Percentiles rank a stretch among this genome's conserved stretches.
Conservation (phyloP, 2,113 vertebrate genomes). For the Xiphorhynchus elegans region DNA sequence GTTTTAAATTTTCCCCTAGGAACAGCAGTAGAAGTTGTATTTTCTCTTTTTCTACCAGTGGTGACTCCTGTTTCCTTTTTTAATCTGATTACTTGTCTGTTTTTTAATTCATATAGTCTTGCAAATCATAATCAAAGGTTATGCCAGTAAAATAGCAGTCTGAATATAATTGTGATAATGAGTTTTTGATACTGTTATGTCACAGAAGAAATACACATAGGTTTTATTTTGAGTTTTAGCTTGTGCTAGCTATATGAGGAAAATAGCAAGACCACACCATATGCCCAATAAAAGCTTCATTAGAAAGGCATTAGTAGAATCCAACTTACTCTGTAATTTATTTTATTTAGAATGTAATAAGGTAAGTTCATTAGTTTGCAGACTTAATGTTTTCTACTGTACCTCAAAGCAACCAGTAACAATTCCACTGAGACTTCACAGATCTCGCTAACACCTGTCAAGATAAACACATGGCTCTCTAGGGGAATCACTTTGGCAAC, state of each 20-base stretch:
- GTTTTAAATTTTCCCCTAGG: background rate
- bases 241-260: slow-evolving; percentile 43
- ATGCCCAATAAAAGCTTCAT: slow-evolving; percentile 77
- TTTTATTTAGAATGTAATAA: slow-evolving; percentile 77
- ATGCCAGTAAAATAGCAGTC: background rate
- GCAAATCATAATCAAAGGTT: background rate
- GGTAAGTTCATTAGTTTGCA: slow-evolving; percentile 77
- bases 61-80: background rate
- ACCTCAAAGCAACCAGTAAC: slow-evolving; percentile 67
- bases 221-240: slow-evolving; percentile 46
- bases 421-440: slow-evolving; percentile 72
- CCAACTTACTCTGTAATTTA: slow-evolving; percentile 60
- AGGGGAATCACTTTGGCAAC: slow-evolving; percentile 72
- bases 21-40: background rate
- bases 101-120: background rate
- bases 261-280: slow-evolving; percentile 60
- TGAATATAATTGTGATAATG: background rate
- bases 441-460: slow-evolving; percentile 80
- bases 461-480: slow-evolving; percentile 75
- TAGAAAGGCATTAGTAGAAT: slow-evolving; percentile 77
- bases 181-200: background rate
- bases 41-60: background rate
- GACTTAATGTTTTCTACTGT: slow-evolving; percentile 74
- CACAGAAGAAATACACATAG: background rate
- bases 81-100: background rate